Percentiles rank a stretch among this genome's conserved stretches.
phyloP scores from a whole-genome alignment of 2,888 invertebrate genomes.

The Melanotus villosus region DNA sequence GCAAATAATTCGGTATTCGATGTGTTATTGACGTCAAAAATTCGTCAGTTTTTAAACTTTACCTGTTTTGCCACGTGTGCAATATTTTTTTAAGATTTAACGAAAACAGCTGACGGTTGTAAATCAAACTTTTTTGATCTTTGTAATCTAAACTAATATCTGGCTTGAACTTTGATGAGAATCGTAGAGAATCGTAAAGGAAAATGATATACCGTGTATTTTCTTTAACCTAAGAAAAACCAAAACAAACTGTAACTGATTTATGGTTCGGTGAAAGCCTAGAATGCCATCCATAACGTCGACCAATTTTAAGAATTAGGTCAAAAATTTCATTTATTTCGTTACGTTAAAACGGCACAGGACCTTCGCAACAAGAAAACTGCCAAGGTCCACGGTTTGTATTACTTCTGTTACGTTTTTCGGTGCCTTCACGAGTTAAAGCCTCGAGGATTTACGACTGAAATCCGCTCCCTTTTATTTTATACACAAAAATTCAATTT shows the following conservation, averaged over 20 bases:
- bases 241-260: background rate
- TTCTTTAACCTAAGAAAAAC: background rate
- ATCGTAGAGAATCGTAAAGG: too few relatives aligned
- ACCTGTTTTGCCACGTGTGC: background rate
- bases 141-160: background rate
- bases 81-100: background rate
- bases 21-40: conserved; percentile 16
- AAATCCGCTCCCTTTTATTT: background rate
- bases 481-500: conserved; percentile 5
- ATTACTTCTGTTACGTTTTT: background rate
- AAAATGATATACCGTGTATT: background rate
- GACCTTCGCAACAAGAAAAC: background rate
- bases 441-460: background rate
- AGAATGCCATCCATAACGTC: background rate
- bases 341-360: background rate
- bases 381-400: background rate
- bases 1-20: conserved; percentile 12
- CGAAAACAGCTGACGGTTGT: background rate
- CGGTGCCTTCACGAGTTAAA: background rate
- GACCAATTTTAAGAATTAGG: background rate
- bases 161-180: too few relatives aligned
- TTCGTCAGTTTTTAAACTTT: background rate
- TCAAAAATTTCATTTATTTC: conserved; percentile 6
- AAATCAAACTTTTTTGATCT: background rate
- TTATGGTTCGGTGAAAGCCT: background rate